Evolutionary conservation across 2,888 invertebrate genomes (phyloP).

Genomic region (Cheilosia soror): DNA sequence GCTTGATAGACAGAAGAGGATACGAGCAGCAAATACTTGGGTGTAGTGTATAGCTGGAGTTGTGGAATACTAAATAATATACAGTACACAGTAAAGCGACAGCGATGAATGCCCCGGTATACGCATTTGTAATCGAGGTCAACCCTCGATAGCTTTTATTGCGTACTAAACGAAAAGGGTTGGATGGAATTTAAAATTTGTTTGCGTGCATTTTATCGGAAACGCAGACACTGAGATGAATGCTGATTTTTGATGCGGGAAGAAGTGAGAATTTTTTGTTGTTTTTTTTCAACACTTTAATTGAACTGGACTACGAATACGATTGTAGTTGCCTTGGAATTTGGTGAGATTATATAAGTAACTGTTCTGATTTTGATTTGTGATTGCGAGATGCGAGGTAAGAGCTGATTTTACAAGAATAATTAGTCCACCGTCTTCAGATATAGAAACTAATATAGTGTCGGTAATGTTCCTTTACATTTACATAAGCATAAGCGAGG

Average conservation of each 20-base stretch:
- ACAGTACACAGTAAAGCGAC: constrained; percentile 1
- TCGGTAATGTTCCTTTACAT: too few species aligned
- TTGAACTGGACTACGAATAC: too few species aligned
- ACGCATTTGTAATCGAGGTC: constrained; percentile 73
- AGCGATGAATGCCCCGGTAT: constrained; percentile 17
- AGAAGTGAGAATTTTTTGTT: background rate
- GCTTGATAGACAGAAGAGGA: constrained; percentile 13
- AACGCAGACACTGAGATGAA: constrained; percentile 51
- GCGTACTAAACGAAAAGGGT: constrained; percentile 68
- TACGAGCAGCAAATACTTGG: constrained; percentile 36
- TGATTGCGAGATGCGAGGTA: too few species aligned
- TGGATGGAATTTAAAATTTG: constrained; percentile 67
- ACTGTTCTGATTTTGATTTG: too few species aligned
- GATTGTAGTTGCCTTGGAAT: too few species aligned
- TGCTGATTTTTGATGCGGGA: constrained; percentile 44
- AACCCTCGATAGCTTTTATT: constrained; percentile 72
- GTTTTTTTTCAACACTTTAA: background rate
- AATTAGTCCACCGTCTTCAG: too few species aligned
- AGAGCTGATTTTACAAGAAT: too few species aligned
- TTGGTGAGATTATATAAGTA: too few species aligned
- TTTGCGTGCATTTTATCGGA: constrained; percentile 61
- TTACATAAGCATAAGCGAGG: too few species aligned
- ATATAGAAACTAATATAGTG: too few species aligned
- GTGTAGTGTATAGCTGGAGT: constrained; percentile 52
- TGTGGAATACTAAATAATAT: constrained; percentile 64